A percentile compares a stretch with the other conserved stretches of the same genome.
Evolutionary conservation across 2,113 vertebrate species (phyloP).

Genomic region (Rattus norvegicus): DNA sequence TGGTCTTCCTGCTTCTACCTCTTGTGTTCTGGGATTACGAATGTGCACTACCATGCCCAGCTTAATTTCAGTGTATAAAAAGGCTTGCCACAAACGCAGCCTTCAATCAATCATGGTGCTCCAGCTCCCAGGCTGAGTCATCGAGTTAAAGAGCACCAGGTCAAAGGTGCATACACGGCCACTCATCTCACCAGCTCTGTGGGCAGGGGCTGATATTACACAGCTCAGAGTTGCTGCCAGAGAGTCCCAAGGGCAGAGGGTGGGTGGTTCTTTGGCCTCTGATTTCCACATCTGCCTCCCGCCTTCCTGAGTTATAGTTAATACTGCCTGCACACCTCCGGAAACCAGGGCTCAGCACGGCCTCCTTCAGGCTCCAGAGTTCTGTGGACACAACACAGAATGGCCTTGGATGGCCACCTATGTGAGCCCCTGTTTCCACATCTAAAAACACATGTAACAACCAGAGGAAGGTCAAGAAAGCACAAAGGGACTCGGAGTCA

Average conservation of each 20-base stretch:
- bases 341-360: background rate
- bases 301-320: background rate
- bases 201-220: rapidly evolving
- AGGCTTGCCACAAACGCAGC: background rate
- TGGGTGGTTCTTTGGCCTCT: background rate
- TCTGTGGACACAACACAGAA: rapidly evolving
- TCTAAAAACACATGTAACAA: background rate
- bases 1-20: background rate
- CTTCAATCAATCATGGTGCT: rapidly evolving
- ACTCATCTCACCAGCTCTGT: background rate
- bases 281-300: background rate
- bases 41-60: too few relatives aligned
- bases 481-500: too few relatives aligned
- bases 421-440: background rate
- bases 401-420: background rate
- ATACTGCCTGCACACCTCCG: background rate
- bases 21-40: background rate
- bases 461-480: rapidly evolving
- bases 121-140: background rate
- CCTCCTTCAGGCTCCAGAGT: background rate
- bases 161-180: background rate
- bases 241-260: background rate
- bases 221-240: rapidly evolving
- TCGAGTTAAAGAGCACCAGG: background rate
- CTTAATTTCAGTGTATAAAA: background rate